A percentile compares a stretch with the other conserved stretches of the same genome.
Evolutionary conservation across 2,888 invertebrate genomes (phyloP).

Genomic region (Phasia obesa): DNA sequence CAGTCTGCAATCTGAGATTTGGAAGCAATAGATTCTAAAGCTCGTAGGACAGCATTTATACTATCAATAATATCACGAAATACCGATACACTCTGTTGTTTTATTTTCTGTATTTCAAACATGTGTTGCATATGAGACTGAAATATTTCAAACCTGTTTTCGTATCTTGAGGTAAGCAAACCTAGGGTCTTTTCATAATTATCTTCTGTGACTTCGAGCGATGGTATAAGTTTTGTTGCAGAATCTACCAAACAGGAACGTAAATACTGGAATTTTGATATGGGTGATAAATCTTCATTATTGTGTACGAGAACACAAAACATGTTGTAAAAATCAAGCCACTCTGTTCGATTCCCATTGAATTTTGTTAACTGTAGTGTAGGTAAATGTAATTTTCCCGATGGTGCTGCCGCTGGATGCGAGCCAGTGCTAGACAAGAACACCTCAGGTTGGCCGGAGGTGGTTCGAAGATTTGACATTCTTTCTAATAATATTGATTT

Average conservation of each 20-base stretch:
- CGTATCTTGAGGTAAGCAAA: constrained; percentile 9
- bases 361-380: constrained; percentile 29
- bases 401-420: neutral
- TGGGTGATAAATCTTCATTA: constrained; percentile 9
- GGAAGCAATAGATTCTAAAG: constrained; percentile 57
- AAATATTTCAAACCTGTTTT: constrained; percentile 21
- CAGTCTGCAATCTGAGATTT: constrained; percentile 35
- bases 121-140: constrained; percentile 53
- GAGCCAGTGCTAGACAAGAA: neutral
- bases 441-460: neutral
- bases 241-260: constrained; percentile 12
- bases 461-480: neutral
- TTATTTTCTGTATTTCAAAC: constrained; percentile 55
- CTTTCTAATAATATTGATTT: constrained; percentile 17
- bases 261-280: constrained; percentile 19
- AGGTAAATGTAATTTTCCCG: constrained; percentile 1
- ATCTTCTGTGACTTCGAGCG: constrained; percentile 30
- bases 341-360: constrained; percentile 18
- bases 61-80: constrained; percentile 54
- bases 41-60: constrained; percentile 52
- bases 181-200: constrained; percentile 21
- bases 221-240: constrained; percentile 7
- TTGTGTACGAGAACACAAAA: constrained; percentile 38
- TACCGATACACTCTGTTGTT: constrained; percentile 17
- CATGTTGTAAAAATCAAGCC: constrained; percentile 35